phyloP scores from a whole-genome alignment of 1,140 invertebrate genomes.

The Brachionus manjavacas region DNA sequence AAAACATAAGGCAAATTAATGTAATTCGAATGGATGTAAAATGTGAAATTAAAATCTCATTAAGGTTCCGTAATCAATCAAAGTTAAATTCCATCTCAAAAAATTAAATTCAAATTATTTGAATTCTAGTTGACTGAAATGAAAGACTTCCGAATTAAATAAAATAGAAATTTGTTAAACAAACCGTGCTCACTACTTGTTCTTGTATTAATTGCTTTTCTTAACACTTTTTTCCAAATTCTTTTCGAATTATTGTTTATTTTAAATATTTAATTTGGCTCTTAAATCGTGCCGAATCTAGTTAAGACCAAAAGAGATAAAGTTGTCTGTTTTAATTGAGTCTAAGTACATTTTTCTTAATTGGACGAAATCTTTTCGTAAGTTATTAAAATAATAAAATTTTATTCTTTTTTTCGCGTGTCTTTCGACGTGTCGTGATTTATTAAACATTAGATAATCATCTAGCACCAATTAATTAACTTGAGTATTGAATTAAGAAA shows the following conservation, averaged over 20 bases:
- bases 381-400: too few species aligned
- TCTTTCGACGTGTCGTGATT: background rate
- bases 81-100: background rate
- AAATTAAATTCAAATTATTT: slow-evolving; percentile 3
- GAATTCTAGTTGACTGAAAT: background rate
- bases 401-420: background rate
- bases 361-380: background rate
- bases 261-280: background rate
- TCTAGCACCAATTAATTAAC: background rate
- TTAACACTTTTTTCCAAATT: background rate
- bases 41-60: background rate
- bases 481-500: background rate
- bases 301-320: background rate
- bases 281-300: background rate
- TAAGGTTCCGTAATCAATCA: background rate
- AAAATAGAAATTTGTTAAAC: background rate
- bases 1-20: background rate
- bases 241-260: background rate
- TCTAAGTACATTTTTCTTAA: background rate
- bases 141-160: background rate
- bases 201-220: background rate
- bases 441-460: background rate
- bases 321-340: background rate
- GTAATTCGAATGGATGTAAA: background rate
- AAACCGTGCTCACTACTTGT: background rate